phyloP scores from a whole-genome alignment of 2,797 vertebrate genomes.

The Enoplosus armatus region DNA sequence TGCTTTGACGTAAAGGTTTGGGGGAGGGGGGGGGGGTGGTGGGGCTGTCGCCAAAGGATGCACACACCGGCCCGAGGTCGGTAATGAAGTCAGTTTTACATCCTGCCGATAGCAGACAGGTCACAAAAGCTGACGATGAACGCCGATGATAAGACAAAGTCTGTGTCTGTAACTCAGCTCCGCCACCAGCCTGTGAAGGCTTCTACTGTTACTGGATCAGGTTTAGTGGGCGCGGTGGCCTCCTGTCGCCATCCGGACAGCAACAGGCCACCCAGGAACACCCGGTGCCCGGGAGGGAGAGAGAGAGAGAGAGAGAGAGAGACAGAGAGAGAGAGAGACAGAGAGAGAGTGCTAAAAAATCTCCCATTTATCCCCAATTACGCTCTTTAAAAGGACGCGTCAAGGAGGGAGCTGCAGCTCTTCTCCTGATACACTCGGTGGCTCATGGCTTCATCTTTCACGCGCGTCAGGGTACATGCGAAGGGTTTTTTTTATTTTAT shows the following conservation, averaged over 20 bases:
- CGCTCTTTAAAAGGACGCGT: background rate
- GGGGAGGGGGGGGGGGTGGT: no score
- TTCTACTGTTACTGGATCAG: conserved; percentile 60
- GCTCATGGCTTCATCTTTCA: no score
- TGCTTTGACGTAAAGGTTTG: background rate
- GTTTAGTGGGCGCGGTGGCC: conserved; percentile 54
- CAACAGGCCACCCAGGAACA: conserved; percentile 53
- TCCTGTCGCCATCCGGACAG: conserved; percentile 53
- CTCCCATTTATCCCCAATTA: conserved; percentile 16
- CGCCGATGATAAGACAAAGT: background rate
- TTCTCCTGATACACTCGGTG: no score
- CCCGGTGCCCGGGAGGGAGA: conserved; percentile 18
- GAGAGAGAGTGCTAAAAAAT: no score
- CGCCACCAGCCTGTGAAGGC: conserved; percentile 19
- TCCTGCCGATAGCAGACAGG: background rate
- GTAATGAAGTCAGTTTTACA: background rate
- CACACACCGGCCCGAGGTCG: background rate
- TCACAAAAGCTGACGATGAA: background rate
- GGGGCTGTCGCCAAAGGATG: conserved; percentile 6
- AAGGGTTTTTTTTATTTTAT: background rate
- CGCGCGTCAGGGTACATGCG: background rate
- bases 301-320: no score
- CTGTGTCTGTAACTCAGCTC: conserved; percentile 12
- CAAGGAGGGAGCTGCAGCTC: background rate
- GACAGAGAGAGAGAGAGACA: no score